Evolutionary conservation across 2,113 vertebrate genomes (phyloP).

Genomic region (Myiozetetes cayanensis): DNA sequence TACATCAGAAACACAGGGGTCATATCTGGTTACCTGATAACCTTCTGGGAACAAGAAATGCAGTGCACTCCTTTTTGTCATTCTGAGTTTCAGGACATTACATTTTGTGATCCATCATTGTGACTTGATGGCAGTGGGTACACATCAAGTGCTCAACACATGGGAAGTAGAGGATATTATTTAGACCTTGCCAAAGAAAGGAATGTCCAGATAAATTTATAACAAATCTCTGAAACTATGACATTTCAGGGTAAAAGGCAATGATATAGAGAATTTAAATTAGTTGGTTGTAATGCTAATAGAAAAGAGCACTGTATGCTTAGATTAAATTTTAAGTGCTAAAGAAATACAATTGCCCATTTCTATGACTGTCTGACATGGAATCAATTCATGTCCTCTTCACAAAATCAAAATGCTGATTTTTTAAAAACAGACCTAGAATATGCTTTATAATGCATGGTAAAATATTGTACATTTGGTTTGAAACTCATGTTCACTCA

Average conservation of each 20-base stretch:
- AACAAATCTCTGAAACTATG: not conserved
- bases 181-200: not conserved
- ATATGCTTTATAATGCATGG: not conserved
- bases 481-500: not conserved
- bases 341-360: not conserved
- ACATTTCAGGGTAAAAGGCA: not conserved
- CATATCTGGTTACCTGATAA: not conserved
- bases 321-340: not conserved
- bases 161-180: not conserved
- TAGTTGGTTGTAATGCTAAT: not conserved
- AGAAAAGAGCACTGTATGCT: not conserved
- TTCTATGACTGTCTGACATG: not conserved
- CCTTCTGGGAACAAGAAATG: not conserved
- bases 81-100: not conserved
- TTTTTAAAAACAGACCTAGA: not conserved
- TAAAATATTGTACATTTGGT: not conserved
- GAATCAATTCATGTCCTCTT: not conserved
- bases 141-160: not conserved
- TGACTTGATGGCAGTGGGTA: not conserved
- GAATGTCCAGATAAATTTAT: not conserved
- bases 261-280: not conserved
- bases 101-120: not conserved
- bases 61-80: not conserved
- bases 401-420: not conserved
- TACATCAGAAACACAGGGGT: not conserved